Percentiles rank a stretch among this genome's conserved stretches.
phyloP scores from a whole-genome alignment of 2,113 vertebrate species.

The Triplophysa rosa region DNA sequence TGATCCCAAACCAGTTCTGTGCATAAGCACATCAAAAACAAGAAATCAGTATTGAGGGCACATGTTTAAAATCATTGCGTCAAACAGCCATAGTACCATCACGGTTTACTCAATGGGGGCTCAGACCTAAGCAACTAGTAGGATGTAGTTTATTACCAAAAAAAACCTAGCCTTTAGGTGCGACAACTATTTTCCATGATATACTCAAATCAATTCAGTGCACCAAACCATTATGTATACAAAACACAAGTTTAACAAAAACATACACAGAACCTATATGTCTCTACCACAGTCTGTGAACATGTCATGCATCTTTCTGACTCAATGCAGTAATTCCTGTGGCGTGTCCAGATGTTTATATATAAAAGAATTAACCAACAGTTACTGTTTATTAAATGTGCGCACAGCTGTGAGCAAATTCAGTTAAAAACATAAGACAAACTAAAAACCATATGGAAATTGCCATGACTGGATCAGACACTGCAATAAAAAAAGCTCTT shows the following conservation, averaged over 20 bases:
- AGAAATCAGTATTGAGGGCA: constrained; percentile 52
- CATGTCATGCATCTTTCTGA: constrained; percentile 54
- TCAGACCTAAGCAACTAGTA: constrained; percentile 45
- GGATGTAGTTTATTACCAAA: constrained; percentile 39
- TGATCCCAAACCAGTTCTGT: constrained; percentile 51
- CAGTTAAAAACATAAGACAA: constrained; percentile 8
- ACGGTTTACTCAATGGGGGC: constrained; percentile 37
- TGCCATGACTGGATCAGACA: constrained; percentile 24
- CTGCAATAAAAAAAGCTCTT: constrained; percentile 51
- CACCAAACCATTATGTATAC: constrained; percentile 64
- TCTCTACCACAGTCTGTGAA: constrained; percentile 75
- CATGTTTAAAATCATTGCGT: constrained; percentile 43
- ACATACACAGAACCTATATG: constrained; percentile 54
- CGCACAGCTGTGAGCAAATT: constrained; percentile 11
- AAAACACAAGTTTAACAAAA: constrained; percentile 62
- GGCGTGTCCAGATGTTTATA: constrained; percentile 5
- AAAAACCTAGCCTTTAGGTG: constrained; percentile 54
- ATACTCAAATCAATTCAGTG: constrained; percentile 71
- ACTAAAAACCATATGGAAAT: neutral
- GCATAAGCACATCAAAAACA: constrained; percentile 53
- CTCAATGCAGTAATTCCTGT: constrained; percentile 31
- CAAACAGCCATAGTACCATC: constrained; percentile 52
- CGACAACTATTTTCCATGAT: constrained; percentile 67
- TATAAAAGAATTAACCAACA: too few relatives aligned
- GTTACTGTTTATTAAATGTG: constrained; percentile 16